phyloP scores from a whole-genome alignment of 2,888 invertebrate genomes.

The Mesorhabditis belari region DNA sequence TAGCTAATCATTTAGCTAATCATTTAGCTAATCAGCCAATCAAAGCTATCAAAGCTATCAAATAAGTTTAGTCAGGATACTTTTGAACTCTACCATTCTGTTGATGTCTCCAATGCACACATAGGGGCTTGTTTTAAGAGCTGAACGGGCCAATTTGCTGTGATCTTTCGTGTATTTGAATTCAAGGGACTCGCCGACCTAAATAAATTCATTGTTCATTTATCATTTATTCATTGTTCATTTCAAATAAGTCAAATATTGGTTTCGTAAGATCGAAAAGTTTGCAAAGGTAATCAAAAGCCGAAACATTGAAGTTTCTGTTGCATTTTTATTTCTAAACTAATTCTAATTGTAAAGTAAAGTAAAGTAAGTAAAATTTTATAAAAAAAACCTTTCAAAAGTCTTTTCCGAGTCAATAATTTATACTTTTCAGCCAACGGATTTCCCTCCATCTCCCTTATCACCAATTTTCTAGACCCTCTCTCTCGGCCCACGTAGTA shows the following conservation, averaged over 20 bases:
- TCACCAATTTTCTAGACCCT: not conserved
- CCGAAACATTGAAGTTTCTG: not conserved
- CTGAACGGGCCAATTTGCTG: constrained; percentile 76
- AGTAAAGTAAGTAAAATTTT: too few species aligned
- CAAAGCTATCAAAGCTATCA: too few species aligned
- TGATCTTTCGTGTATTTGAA: constrained; percentile 65
- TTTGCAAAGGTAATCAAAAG: too few species aligned
- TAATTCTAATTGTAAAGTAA: too few species aligned
- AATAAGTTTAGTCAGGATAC: not conserved
- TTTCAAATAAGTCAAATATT: too few species aligned
- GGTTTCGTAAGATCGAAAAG: too few species aligned
- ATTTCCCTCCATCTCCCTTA: constrained; percentile 6
- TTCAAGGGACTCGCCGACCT: constrained; percentile 24
- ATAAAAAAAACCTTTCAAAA: too few species aligned
- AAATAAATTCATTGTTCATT: not conserved
- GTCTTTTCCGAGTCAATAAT: too few species aligned
- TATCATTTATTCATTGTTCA: too few species aligned
- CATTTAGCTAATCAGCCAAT: too few species aligned
- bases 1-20: too few species aligned
- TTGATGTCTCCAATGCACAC: constrained; percentile 89
- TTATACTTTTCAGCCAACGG: not conserved
- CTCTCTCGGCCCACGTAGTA: constrained; percentile 12
- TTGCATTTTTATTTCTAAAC: constrained; percentile 68
- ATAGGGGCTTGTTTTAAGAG: constrained; percentile 60
- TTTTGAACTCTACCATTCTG: constrained; percentile 65